phyloP scores from a whole-genome alignment of 1,140 invertebrate genomes.

The Odontomachus brunneus region DNA sequence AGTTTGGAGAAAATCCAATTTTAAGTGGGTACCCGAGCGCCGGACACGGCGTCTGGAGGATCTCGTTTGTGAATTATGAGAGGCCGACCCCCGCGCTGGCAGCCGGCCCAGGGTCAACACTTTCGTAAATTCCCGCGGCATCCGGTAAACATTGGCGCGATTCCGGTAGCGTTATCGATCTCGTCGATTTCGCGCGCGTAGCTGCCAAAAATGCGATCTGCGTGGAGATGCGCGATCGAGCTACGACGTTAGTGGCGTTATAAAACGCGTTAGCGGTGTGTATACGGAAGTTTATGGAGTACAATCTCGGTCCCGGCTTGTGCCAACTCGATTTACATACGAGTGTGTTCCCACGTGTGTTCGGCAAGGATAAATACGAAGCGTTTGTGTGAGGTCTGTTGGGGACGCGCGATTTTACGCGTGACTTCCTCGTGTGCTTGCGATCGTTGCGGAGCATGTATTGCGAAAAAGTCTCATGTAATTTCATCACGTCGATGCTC shows the following conservation, averaged over 20 bases:
- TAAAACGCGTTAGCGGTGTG: conserved; percentile 3
- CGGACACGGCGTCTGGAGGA: not conserved
- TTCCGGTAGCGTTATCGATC: conserved; percentile 34
- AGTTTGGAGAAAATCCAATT: conserved; percentile 42
- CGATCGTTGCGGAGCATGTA: too few species aligned
- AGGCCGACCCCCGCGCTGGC: not conserved
- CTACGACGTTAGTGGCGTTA: conserved; percentile 31
- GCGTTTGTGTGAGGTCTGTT: not conserved
- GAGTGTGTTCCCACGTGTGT: conserved; percentile 12
- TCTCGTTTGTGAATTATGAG: conserved; percentile 28
- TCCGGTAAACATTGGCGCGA: conserved; percentile 35
- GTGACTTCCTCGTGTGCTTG: not conserved
- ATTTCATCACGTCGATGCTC: too few species aligned
- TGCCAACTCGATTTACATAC: conserved; percentile 24
- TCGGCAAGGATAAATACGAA: conserved; percentile 5
- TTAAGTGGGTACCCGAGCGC: not conserved
- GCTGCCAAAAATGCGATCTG: conserved; percentile 30
- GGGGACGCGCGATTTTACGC: too few species aligned
- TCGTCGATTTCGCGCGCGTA: not conserved
- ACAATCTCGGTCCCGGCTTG: too few species aligned
- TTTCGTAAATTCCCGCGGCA: not conserved
- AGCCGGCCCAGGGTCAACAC: conserved; percentile 14
- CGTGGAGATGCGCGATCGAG: not conserved
- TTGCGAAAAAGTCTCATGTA: too few species aligned
- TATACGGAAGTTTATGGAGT: not conserved